These are phyloP conservation scores for Eretmochelys imbricata DNA, from an alignment of 2,113 vertebrate species.

Conservation along the genomic window DNA sequence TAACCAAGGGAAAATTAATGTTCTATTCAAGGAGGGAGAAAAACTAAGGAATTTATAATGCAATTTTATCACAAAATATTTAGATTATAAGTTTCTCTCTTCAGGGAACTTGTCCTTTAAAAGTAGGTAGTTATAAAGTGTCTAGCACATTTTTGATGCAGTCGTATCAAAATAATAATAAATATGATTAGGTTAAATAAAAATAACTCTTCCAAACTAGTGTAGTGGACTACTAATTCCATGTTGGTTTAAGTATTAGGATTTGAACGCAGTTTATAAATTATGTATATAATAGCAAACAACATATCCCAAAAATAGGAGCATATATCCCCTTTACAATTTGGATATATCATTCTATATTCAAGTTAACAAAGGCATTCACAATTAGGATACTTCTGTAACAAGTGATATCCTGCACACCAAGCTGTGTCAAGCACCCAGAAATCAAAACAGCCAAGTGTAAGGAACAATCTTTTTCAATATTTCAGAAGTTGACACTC, in stretches of 20 bases:
- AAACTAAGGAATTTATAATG: neutral
- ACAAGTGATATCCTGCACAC: neutral
- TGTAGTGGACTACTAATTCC: neutral
- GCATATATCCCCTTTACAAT: neutral
- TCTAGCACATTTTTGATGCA: neutral
- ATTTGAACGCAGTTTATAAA: neutral
- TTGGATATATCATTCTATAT: neutral
- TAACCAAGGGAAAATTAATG: neutral
- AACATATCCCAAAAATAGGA: neutral
- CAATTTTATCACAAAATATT: accelerated
- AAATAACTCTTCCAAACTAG: neutral
- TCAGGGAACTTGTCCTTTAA: neutral
- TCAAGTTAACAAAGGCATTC: neutral
- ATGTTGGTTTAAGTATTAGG: neutral
- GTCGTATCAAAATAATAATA: neutral
- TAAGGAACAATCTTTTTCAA: neutral
- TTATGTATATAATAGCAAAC: neutral
- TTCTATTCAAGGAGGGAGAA: neutral
- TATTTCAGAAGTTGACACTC: neutral
- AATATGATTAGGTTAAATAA: neutral
- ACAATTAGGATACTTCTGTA: neutral
- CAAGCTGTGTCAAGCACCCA: neutral
- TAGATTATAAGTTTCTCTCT: neutral
- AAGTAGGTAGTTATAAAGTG: neutral
- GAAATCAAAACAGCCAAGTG: neutral